Base-by-base conservation (phyloP, 2,888 invertebrate genomes). In the Scelioninae gen. 1 region DNA sequence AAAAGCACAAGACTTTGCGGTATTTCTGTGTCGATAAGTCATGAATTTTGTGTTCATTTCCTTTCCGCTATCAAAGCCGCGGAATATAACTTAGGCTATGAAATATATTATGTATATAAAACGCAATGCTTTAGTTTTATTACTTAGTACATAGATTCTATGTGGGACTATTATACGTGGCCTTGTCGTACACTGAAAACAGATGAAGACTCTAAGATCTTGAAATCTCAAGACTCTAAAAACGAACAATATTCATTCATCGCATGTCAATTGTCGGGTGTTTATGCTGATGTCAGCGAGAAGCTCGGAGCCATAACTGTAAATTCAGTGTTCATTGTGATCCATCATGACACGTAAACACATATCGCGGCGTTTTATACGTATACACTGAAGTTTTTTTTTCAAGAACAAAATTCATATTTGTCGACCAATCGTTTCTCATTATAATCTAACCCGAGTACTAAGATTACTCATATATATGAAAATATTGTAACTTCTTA, bases 111-210 rank as follows among this genome's bases (percentile, higher is more conserved):
- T 45, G 49, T 60, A 51, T 40, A 60, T 49, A 45, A 71, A 49
- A 31, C 4, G 23, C 51, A 43, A 72, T 72, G 53, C 11, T 72
- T 72, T 62, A 63, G 23, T 63, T 74, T 63, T 63, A 74, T 63
- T 63, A 32, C 55, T 13, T 11, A 4, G 4, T 43, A 34, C 38
- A 51, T 47, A 34, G 47, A 45, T 45, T 45, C 13, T 15, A n/a
- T n/a, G 31, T 6, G 38, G 13, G 38, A 49, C 51, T 45, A 40
- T 10, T 40, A 51, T 51, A 72, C 47, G 31, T 34, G 11, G 40
- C 15, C n/a, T 38, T 10, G 49, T 51, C 43, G 43, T 43, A 45
- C 53, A 62, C 62, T 32, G 51, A 53, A 63, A 72, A 63, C 45
- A 62, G 55, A 72, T 72, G 62, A 62, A 63, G 43, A 62, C 60